Evolutionary conservation across 2,797 vertebrate genomes (phyloP).

Genomic region (Monodelphis domestica): DNA sequence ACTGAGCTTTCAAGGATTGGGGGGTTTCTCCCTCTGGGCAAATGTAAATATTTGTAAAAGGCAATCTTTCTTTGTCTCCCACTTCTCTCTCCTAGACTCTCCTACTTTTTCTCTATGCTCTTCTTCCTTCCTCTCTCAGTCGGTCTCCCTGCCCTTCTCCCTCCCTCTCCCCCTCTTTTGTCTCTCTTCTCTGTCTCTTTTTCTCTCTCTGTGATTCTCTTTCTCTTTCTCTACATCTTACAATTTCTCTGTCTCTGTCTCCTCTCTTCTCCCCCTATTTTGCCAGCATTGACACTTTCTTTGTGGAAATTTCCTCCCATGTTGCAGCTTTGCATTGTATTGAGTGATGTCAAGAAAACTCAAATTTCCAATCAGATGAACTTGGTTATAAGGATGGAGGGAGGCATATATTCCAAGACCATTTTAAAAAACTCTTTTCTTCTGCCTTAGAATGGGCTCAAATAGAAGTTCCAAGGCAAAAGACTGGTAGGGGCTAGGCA

Average conservation of each 20-base stretch:
- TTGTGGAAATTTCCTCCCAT: constrained; percentile 31
- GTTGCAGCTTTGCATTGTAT: constrained; percentile 40
- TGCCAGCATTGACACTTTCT: constrained; percentile 33
- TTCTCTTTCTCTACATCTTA: too few species aligned
- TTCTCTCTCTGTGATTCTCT: neutral
- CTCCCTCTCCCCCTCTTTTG: too few species aligned
- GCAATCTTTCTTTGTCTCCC: neutral
- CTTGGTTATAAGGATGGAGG: neutral
- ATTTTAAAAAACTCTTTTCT: neutral
- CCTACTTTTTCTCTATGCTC: neutral
- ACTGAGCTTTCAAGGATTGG: neutral
- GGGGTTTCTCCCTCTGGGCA: neutral
- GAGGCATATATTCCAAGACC: too few species aligned
- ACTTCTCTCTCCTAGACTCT: neutral
- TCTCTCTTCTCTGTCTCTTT: neutral
- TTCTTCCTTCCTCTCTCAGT: neutral
- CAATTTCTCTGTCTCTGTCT: too few species aligned
- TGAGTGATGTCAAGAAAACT: constrained; percentile 29
- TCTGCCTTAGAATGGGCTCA: constrained; percentile 17
- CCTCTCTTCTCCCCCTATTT: constrained; percentile 9
- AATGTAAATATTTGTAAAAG: neutral
- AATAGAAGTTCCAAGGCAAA: neutral
- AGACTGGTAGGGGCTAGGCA: neutral
- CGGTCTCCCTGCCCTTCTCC: neutral
- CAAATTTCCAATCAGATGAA: constrained; percentile 33